phyloP scores from a whole-genome alignment of 2,113 vertebrate genomes.

The Vombatus ursinus region DNA sequence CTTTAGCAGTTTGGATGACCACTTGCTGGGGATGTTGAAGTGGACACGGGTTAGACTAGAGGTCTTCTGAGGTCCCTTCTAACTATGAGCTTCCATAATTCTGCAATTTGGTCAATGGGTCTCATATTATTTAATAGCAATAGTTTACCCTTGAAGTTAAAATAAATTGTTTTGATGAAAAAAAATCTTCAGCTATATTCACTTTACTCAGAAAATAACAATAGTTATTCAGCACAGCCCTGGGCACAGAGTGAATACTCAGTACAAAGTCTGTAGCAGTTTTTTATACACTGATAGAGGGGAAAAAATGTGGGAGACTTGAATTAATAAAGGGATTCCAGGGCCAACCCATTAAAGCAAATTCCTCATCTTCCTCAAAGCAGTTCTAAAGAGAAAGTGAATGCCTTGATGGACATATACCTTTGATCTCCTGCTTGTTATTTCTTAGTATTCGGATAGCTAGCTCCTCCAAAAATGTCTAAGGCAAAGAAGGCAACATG shows the following conservation, averaged over 20 bases:
- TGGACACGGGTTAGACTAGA: neutral
- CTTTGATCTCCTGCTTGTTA: neutral
- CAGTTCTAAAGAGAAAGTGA: neutral
- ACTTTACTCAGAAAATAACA: neutral
- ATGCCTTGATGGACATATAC: constrained; percentile 3
- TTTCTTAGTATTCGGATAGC: constrained; percentile 11
- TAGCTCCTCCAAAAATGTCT: constrained; percentile 34
- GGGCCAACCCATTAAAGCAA: neutral
- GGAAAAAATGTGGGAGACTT: neutral
- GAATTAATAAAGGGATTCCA: constrained; percentile 41
- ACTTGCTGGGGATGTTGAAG: neutral
- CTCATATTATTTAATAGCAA: neutral
- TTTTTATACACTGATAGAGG: neutral
- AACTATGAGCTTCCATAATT: neutral
- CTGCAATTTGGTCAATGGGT: neutral
- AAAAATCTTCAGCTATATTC: neutral
- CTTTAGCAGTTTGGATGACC: neutral
- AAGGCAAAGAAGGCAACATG: neutral
- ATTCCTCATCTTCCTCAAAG: constrained; percentile 10
- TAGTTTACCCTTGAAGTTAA: neutral
- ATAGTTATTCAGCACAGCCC: neutral
- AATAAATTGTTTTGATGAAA: neutral
- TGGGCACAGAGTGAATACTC: neutral
- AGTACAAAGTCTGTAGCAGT: neutral
- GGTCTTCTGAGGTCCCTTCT: neutral